phyloP scores from a whole-genome alignment of 2,888 invertebrate species.

The Heteromyza rotundicornis region DNA sequence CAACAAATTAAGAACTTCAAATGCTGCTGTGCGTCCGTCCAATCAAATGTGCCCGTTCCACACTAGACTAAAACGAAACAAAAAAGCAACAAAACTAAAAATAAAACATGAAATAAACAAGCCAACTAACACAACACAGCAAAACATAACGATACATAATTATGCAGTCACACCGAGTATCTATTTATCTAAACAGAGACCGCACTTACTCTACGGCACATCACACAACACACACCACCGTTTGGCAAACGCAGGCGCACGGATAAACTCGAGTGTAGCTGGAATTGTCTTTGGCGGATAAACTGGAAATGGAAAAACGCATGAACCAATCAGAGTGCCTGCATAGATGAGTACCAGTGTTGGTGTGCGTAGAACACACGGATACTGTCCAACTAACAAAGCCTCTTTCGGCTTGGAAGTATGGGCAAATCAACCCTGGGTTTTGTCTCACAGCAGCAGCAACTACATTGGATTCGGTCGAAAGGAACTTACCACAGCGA shows the following conservation, averaged over 20 bases:
- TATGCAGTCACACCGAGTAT: neutral
- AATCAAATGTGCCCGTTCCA: too few species aligned
- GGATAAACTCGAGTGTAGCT: conserved; percentile 40
- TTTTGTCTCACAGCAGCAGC: conserved; percentile 9
- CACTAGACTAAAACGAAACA: too few species aligned
- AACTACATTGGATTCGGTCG: conserved; percentile 37
- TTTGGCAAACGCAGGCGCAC: neutral
- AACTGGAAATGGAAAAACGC: neutral
- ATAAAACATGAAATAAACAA: neutral
- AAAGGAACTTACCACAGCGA: conserved; percentile 46
- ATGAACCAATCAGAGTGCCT: conserved; percentile 33
- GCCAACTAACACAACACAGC: neutral
- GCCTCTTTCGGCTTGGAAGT: neutral
- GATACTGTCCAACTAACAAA: neutral
- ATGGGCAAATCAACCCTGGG: conserved; percentile 28
- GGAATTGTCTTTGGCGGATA: neutral
- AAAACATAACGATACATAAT: neutral
- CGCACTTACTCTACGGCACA: too few species aligned
- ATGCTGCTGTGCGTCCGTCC: neutral
- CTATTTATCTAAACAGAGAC: neutral
- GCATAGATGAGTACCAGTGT: conserved; percentile 22
- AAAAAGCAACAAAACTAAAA: too few species aligned
- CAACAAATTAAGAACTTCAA: neutral
- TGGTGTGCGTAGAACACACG: neutral
- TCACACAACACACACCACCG: neutral